Evolutionary conservation across 2,797 vertebrate species (phyloP).

Genomic region (Mus minutoides): DNA sequence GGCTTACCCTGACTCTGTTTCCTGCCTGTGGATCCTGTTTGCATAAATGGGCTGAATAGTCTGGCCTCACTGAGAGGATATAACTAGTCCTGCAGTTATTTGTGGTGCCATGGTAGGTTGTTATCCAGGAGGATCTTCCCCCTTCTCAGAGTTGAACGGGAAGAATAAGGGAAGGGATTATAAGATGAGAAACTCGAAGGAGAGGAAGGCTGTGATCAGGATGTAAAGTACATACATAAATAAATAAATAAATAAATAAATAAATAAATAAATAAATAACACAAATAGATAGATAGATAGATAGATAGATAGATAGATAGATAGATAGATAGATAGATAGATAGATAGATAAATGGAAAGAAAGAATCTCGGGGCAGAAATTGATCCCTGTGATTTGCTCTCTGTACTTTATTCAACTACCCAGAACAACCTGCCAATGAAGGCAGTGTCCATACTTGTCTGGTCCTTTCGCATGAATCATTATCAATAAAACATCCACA

Average conservation of each 20-base stretch:
- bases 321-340: too few species aligned
- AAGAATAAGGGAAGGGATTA: background rate
- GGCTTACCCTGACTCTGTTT: too few species aligned
- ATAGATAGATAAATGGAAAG: too few species aligned
- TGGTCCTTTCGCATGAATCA: too few species aligned
- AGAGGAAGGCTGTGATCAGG: background rate
- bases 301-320: too few species aligned
- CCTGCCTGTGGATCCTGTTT: too few species aligned
- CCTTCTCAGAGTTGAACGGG: background rate
- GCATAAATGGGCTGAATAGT: too few species aligned
- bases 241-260: too few species aligned
- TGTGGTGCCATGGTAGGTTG: background rate
- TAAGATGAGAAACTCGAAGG: background rate
- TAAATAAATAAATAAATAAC: too few species aligned
- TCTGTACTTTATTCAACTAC: background rate
- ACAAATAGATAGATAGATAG: too few species aligned
- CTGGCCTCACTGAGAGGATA: background rate
- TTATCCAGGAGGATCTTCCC: background rate
- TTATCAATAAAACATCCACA: background rate
- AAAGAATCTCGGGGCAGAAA: too few species aligned
- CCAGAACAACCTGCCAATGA: background rate
- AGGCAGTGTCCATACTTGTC: background rate
- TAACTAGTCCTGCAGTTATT: background rate
- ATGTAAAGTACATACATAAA: too few species aligned
- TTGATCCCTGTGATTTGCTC: background rate